phyloP scores from a whole-genome alignment of 2,113 vertebrate species.

The Percina caprodes region DNA sequence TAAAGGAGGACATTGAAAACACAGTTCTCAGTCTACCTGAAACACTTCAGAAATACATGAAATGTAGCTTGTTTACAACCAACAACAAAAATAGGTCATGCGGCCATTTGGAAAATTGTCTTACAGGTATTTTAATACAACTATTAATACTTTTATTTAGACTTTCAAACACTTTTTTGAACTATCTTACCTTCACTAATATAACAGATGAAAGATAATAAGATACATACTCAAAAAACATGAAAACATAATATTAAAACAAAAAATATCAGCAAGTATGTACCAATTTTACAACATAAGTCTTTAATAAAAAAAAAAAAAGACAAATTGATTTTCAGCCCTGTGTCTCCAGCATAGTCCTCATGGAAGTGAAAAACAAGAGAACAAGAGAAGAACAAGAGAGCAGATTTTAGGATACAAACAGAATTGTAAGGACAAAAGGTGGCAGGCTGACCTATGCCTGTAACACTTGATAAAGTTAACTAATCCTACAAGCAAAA shows the following conservation, averaged over 20 bases:
- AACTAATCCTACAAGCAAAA: conserved; percentile 7
- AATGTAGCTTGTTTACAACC: conserved; percentile 31
- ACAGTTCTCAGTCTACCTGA: conserved; percentile 39
- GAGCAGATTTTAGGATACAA: not conserved
- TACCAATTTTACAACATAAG: not conserved
- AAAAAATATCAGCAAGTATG: not conserved
- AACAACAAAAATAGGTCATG: conserved; percentile 26
- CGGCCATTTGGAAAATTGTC: not conserved
- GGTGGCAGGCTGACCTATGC: not conserved
- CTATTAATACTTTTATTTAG: not conserved
- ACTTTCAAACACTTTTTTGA: not conserved
- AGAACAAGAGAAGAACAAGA: not conserved
- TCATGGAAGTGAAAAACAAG: not conserved
- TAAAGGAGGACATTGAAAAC: conserved; percentile 66
- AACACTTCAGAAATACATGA: conserved; percentile 33
- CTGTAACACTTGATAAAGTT: not conserved
- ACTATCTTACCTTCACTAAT: not conserved
- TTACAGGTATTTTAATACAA: not conserved
- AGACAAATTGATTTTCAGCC: not conserved
- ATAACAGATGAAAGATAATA: not conserved
- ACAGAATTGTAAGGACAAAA: not conserved
- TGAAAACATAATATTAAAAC: not conserved
- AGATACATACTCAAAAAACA: not conserved
- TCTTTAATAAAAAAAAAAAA: not conserved
- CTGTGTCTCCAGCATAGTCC: conserved; percentile 1